Base-by-base conservation (phyloP, 2,888 invertebrate species). In the Acrobasis consociella region DNA sequence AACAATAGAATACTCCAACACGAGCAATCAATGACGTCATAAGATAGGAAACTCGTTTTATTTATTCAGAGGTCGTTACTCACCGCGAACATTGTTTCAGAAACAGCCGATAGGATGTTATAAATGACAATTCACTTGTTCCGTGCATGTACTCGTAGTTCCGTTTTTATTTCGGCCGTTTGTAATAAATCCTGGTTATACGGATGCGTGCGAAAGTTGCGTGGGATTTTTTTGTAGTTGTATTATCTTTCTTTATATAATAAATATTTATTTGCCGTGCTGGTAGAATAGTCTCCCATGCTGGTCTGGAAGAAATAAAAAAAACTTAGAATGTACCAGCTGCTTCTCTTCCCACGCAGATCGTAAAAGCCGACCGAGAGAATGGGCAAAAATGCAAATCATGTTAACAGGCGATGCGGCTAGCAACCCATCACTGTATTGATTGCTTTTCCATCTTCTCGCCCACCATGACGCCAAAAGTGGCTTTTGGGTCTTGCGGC, bases 61-160 rank as follows among this genome's bases (percentile, higher is more conserved):
- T 59, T 59, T 50, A 50, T 49, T 49, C 49, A 38, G n/a, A 11
- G 16, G 37, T 50, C 59, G 58, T 59, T 49, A 38, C 60, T 74
- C 75, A 73, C 69, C 13, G 64, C 64, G 66, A 69, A 70, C 73
- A 74, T 76, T 78, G 80, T 80, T 76, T 74, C 79, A 80, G 76
- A 78, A 77, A 42, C 56, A 16, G 66, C 62, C 73, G 81, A 81
- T 82, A 81, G 79, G 78, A 79, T 74, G 77, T 84, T 74, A 80
- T 78, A 83, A 83, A 82, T 84, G 83, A 77, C 75, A 71, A 74
- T 75, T 73, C 72, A 66, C 67, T 69, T 70, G 72, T 70, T 65
- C 71, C 2, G 31, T 31, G 8, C 22, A 2, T 5, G n/a, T 53
- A 9, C 56, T 5, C 46, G 56, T 56, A 56, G 42, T 60, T 63